A percentile compares a stretch with the other conserved stretches of the same genome.
phyloP scores from a whole-genome alignment of 2,113 vertebrate species.

The Ochotona curzoniae region DNA sequence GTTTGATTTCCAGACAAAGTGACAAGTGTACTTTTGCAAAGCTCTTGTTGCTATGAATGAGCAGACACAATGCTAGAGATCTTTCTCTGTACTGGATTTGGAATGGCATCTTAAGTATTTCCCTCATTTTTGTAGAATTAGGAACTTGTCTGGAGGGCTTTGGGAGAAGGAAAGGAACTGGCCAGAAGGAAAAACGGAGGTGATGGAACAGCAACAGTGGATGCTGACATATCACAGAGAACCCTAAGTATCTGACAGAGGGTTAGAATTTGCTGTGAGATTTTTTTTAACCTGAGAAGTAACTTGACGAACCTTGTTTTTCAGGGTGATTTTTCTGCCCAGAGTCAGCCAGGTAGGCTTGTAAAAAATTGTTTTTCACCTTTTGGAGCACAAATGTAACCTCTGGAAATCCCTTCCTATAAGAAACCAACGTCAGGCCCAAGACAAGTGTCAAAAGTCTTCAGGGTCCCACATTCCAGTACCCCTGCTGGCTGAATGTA shows the following conservation, averaged over 20 bases:
- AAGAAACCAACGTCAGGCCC: neutral
- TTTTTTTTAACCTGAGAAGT: neutral
- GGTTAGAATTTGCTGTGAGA: neutral
- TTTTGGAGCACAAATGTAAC: neutral
- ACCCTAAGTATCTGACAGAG: neutral
- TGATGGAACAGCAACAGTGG: neutral
- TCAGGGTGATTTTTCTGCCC: neutral
- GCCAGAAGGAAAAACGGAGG: neutral
- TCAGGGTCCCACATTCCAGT: neutral
- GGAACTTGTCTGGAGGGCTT: neutral
- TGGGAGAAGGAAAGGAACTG: neutral
- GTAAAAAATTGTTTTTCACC: neutral
- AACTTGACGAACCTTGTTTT: neutral
- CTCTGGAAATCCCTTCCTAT: neutral
- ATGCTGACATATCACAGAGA: neutral
- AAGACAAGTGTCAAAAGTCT: neutral
- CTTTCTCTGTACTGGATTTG: neutral
- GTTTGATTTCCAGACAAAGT: neutral
- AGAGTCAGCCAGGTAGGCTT: neutral
- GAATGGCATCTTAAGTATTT: neutral
- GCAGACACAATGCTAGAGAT: neutral
- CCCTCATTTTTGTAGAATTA: neutral
- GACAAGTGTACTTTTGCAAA: neutral
- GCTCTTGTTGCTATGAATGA: neutral
- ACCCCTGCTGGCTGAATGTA: neutral